These are phyloP conservation scores for Tigriopus japonicus DNA, from an alignment of 1,140 invertebrate species.

Conservation along the genomic window DNA sequence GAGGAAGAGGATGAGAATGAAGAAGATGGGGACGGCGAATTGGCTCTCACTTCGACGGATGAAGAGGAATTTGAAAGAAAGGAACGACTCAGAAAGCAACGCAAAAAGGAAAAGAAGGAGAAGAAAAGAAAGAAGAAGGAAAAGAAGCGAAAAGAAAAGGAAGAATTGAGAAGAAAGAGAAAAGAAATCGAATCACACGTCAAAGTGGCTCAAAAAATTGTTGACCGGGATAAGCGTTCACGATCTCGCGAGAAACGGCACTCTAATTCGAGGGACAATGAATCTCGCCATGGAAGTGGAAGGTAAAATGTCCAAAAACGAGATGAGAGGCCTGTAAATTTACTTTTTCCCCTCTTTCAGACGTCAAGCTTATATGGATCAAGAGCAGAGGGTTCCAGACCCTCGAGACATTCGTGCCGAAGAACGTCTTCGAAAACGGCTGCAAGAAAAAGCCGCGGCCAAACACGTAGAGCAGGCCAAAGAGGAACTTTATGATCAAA, in stretches of 20 bases:
- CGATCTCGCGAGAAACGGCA: neutral
- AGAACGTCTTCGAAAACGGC: neutral
- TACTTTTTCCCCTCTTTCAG: neutral
- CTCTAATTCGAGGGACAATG: neutral
- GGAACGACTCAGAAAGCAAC: constrained; percentile 7
- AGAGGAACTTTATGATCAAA: constrained; percentile 11
- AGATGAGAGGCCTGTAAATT: too few relatives aligned
- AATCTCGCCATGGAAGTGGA: neutral
- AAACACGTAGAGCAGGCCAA: constrained; percentile 3
- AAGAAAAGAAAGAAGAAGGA: constrained; percentile 7
- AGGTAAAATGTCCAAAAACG: constrained; percentile 2
- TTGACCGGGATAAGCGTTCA: neutral
- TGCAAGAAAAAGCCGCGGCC: neutral
- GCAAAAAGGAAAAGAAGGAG: constrained; percentile 8
- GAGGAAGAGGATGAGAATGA: constrained; percentile 9
- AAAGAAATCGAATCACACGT: constrained; percentile 13
- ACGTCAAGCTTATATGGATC: too few relatives aligned
- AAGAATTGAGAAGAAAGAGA: constrained; percentile 11
- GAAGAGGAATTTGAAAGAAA: constrained; percentile 10
- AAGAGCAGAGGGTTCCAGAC: too few relatives aligned
- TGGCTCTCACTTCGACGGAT: neutral
- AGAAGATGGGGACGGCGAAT: neutral
- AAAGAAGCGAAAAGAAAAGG: neutral
- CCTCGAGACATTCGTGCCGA: too few relatives aligned
- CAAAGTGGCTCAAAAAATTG: constrained; percentile 1